phyloP scores from a whole-genome alignment of 2,888 invertebrate species.

The Pollenia labialis region DNA sequence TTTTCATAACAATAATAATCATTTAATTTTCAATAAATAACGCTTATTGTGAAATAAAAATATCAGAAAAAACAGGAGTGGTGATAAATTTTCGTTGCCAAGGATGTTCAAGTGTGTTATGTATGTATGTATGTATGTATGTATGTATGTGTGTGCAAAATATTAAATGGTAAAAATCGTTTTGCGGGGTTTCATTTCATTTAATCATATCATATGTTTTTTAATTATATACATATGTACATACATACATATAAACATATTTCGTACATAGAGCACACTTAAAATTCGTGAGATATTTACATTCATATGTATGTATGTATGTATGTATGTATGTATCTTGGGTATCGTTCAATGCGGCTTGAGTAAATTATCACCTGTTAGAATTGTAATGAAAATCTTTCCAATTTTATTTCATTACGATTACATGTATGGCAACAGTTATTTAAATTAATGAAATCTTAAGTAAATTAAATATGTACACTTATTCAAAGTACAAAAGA shows the following conservation, averaged over 20 bases:
- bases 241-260: too few relatives aligned
- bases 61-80: slow-evolving; percentile 11
- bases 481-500: too few relatives aligned
- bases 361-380: slow-evolving; percentile 14
- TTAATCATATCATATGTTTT: background rate
- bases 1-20: background rate
- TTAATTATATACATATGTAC: background rate
- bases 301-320: too few relatives aligned
- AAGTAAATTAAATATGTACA: background rate
- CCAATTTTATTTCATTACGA: background rate
- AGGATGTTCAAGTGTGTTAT: background rate
- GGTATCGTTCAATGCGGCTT: background rate
- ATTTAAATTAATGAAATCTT: background rate
- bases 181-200: background rate
- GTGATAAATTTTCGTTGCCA: slow-evolving; percentile 23
- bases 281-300: background rate
- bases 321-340: background rate
- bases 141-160: background rate
- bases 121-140: background rate
- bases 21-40: background rate
- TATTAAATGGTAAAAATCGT: slow-evolving; percentile 36
- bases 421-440: background rate
- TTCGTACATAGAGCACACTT: background rate
- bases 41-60: slow-evolving; percentile 9
- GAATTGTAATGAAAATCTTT: background rate